Percentiles rank a stretch among this genome's conserved stretches.
Evolutionary conservation across 2,113 vertebrate genomes (phyloP).

Genomic region (Columba janthina): DNA sequence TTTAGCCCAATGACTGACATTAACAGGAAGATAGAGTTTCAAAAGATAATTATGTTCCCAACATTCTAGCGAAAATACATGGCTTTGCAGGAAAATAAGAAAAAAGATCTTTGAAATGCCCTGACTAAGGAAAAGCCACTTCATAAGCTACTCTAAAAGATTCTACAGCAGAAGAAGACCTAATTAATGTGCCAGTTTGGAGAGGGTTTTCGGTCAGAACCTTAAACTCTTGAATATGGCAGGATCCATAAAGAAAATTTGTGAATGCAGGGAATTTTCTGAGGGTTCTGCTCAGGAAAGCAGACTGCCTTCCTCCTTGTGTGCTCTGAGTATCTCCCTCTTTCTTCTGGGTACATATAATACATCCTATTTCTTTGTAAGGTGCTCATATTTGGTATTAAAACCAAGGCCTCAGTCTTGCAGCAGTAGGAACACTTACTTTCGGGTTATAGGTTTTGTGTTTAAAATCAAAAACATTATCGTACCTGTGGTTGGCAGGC

Average conservation of each 20-base stretch:
- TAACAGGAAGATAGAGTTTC: background rate
- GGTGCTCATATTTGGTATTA: background rate
- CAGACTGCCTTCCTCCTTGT: background rate
- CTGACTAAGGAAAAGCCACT: background rate
- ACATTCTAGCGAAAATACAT: background rate
- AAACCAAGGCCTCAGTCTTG: background rate
- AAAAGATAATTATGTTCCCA: background rate
- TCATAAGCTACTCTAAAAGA: background rate
- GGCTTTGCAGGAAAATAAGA: background rate
- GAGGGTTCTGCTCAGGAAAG: background rate
- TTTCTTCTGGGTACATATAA: background rate
- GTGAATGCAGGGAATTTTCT: background rate
- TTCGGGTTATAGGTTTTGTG: constrained; percentile 1
- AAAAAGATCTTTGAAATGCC: background rate
- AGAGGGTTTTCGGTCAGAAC: background rate
- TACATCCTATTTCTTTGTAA: background rate
- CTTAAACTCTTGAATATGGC: background rate
- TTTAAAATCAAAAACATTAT: background rate
- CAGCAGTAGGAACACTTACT: background rate
- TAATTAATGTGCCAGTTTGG: background rate
- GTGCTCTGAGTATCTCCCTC: background rate
- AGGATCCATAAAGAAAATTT: background rate
- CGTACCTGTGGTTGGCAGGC: background rate
- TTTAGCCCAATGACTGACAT: background rate
- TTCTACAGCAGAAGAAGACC: background rate